Evolutionary conservation across 2,797 vertebrate genomes (phyloP).

Genomic region (Aythya fuligula): DNA sequence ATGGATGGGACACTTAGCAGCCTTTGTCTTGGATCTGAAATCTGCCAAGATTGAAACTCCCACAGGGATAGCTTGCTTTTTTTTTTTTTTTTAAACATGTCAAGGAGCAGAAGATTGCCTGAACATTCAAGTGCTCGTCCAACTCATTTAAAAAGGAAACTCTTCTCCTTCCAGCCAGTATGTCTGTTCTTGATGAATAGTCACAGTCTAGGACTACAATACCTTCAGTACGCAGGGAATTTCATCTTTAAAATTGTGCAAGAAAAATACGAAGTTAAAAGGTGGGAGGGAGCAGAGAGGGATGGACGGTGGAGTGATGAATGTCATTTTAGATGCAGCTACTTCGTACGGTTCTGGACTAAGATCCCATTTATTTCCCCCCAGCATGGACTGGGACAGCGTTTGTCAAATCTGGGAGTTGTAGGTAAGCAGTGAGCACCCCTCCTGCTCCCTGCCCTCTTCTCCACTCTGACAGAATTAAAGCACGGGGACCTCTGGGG

Average conservation of each 20-base stretch:
- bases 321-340: neutral
- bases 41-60: neutral
- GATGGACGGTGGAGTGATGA: neutral
- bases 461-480: neutral
- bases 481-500: neutral
- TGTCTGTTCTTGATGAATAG: neutral
- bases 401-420: neutral
- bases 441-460: neutral
- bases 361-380: neutral
- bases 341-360: neutral
- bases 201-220: neutral
- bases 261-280: neutral
- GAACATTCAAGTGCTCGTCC: neutral
- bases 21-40: neutral
- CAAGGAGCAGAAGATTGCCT: neutral
- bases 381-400: neutral
- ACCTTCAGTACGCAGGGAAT: neutral
- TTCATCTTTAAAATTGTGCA: slow-evolving; percentile 5
- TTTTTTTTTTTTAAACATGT: neutral
- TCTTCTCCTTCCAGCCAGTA: neutral
- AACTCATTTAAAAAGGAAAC: neutral
- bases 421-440: neutral
- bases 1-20: neutral
- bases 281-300: slow-evolving; percentile 26
- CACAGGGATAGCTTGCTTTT: neutral